Percentiles rank a stretch among this genome's conserved stretches.
Conservation (phyloP, 2,888 invertebrate species). For the Lacanobia oleracea region DNA sequence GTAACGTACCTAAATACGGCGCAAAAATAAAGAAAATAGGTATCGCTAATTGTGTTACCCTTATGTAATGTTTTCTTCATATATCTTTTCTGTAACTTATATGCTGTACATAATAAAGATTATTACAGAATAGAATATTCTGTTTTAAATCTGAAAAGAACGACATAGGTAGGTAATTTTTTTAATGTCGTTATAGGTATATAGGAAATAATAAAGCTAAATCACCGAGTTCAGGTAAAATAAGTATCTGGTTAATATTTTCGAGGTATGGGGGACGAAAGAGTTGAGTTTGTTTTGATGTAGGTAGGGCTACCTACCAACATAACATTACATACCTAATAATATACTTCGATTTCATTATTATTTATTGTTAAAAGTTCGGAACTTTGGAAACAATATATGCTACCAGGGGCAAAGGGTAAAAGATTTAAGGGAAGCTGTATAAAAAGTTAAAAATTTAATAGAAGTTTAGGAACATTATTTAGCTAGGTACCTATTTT, state of each 20-base stretch:
- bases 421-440: conserved; percentile 2
- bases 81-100: no score
- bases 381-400: not conserved
- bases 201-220: no score
- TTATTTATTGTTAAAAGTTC: conserved; percentile 20
- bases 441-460: not conserved
- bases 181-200: no score
- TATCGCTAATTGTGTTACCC: no score
- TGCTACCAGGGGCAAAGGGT: conserved; percentile 5
- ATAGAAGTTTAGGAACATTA: not conserved
- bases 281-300: not conserved
- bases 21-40: not conserved
- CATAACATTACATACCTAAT: not conserved
- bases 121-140: no score
- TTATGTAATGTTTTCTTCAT: no score
- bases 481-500: not conserved
- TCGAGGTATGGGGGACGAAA: not conserved
- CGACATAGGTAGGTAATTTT: no score
- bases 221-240: not conserved
- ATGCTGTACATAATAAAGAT: no score
- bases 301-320: not conserved
- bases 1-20: not conserved
- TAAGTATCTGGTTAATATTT: not conserved
- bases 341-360: not conserved
- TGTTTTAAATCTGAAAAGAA: not conserved